phyloP scores from a whole-genome alignment of 2,113 vertebrate genomes.

The Albula goreensis region DNA sequence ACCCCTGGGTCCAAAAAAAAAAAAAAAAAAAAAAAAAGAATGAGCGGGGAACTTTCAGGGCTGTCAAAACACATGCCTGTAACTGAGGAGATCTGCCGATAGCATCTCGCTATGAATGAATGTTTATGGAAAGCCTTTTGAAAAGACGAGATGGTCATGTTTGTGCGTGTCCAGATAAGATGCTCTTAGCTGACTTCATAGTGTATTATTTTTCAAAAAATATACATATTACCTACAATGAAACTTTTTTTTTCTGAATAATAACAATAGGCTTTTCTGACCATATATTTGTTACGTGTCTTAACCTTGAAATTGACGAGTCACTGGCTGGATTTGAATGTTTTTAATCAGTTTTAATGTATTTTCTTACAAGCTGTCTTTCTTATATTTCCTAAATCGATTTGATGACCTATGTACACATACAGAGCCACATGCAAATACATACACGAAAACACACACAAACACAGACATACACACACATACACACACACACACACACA shows the following conservation, averaged over 20 bases:
- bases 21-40: not conserved
- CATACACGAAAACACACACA: not conserved
- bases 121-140: not conserved
- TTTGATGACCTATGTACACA: not conserved
- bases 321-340: not conserved
- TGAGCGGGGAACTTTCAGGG: slow-evolving; percentile 22
- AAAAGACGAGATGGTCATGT: too few relatives aligned
- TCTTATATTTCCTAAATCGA: not conserved
- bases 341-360: not conserved
- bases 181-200: too few relatives aligned
- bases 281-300: slow-evolving; percentile 14
- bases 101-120: slow-evolving; percentile 55
- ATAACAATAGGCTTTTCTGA: not conserved
- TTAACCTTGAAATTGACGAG: not conserved
- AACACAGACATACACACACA: not conserved
- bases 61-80: slow-evolving; percentile 48
- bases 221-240: too few relatives aligned
- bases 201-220: too few relatives aligned
- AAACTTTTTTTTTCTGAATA: not conserved
- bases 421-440: not conserved
- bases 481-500: not conserved
- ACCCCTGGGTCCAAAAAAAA: not conserved
- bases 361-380: too few relatives aligned
- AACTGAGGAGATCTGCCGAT: slow-evolving; percentile 48
- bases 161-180: too few relatives aligned